Conservation (phyloP, 2,888 invertebrate species). For the Melitaea athalia region DNA sequence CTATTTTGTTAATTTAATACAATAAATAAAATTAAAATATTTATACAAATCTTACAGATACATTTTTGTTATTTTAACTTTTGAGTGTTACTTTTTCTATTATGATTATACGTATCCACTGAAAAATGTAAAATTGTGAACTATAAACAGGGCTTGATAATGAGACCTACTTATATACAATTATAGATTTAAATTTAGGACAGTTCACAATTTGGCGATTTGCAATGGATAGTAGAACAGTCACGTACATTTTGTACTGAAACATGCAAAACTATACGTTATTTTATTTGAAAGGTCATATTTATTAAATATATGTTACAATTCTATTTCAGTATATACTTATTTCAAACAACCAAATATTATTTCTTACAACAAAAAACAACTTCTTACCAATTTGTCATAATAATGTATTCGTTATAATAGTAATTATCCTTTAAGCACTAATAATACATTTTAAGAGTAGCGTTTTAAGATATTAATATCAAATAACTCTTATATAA, state of each 20-base stretch:
- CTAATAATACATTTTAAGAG: conserved; percentile 29
- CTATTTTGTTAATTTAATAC: neutral
- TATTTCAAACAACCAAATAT: neutral
- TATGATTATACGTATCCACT: too few relatives aligned
- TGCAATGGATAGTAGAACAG: too few relatives aligned
- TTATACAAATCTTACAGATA: too few relatives aligned
- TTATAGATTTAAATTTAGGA: too few relatives aligned
- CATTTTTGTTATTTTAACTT: too few relatives aligned
- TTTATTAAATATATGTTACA: neutral
- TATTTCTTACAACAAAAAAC: neutral
- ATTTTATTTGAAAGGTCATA: neutral
- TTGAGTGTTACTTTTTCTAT: too few relatives aligned
- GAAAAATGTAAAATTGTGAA: too few relatives aligned
- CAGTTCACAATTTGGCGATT: too few relatives aligned
- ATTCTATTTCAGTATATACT: neutral
- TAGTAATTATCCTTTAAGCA: conserved; percentile 13
- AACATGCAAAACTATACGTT: neutral
- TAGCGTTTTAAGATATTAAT: conserved; percentile 17
- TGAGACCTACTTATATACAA: too few relatives aligned
- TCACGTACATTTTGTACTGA: neutral
- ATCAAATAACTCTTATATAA: conserved; percentile 9
- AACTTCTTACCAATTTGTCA: neutral
- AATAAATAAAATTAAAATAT: too few relatives aligned
- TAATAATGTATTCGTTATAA: too few relatives aligned
- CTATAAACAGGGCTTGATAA: too few relatives aligned